Evolutionary conservation across 2,113 vertebrate species (phyloP).

Genomic region (Cyphomyrus discorhynchus): DNA sequence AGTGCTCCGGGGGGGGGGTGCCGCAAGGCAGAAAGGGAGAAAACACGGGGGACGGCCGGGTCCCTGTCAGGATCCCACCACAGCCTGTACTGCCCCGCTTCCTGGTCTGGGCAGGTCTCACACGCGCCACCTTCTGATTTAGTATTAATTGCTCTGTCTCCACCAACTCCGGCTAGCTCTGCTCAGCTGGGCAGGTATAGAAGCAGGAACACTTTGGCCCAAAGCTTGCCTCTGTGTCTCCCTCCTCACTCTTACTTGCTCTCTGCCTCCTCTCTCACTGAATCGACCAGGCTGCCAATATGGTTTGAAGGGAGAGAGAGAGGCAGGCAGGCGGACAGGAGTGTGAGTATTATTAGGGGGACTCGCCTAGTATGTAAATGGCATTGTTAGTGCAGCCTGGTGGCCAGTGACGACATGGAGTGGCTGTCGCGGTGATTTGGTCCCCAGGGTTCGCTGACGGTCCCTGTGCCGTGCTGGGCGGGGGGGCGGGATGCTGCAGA

Average conservation of each 20-base stretch:
- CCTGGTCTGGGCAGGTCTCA: background rate
- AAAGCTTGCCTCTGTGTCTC: background rate
- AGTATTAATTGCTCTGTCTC: background rate
- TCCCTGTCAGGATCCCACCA: constrained; percentile 49
- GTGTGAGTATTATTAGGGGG: constrained; percentile 33
- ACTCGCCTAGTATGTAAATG: constrained; percentile 46
- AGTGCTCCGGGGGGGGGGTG: constrained; percentile 40
- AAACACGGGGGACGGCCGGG: constrained; percentile 37
- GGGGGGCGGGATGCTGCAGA: background rate
- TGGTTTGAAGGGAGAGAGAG: constrained; percentile 16
- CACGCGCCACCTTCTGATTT: background rate
- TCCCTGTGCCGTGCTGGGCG: constrained; percentile 30
- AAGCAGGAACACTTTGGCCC: constrained; percentile 20
- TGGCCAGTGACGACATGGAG: constrained; percentile 41
- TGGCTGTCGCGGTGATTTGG: constrained; percentile 40
- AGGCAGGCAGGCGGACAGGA: background rate
- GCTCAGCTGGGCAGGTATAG: constrained; percentile 41
- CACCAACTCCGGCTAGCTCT: constrained; percentile 5
- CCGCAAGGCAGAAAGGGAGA: constrained; percentile 51
- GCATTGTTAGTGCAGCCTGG: constrained; percentile 38
- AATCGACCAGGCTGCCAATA: constrained; percentile 22
- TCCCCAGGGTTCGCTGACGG: constrained; percentile 42
- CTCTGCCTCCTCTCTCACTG: constrained; percentile 1
- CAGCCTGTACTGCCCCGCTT: constrained; percentile 46
- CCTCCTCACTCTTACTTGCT: background rate